Percentiles rank a stretch among this genome's conserved stretches.
phyloP scores from a whole-genome alignment of 2,113 vertebrate genomes.

The Calyptommatus sinebrachiatus region DNA sequence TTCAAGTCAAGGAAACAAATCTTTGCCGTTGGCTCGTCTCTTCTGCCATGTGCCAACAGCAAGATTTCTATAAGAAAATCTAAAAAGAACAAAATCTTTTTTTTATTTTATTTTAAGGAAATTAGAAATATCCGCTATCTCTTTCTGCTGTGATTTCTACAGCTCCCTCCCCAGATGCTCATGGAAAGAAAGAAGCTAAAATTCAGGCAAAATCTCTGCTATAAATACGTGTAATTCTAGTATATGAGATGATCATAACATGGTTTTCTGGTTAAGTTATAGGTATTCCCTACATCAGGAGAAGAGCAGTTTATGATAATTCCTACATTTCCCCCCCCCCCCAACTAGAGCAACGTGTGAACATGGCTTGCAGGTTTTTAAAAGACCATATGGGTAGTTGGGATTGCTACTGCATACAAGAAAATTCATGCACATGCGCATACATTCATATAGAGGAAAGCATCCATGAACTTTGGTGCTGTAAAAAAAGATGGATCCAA shows the following conservation, averaged over 20 bases:
- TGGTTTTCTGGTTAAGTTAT: too few species aligned
- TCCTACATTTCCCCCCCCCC: not conserved
- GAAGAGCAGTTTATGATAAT: too few species aligned
- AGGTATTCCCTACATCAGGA: too few species aligned
- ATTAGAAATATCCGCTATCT: not conserved
- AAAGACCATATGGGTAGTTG: not conserved
- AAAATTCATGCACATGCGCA: too few species aligned
- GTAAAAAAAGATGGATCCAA: too few species aligned
- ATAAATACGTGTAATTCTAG: not conserved
- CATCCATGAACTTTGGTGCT: too few species aligned
- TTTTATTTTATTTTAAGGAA: slow-evolving; percentile 17
- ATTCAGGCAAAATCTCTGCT: not conserved
- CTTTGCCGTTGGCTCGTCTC: slow-evolving; percentile 40
- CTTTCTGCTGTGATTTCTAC: not conserved
- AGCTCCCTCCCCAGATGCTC: not conserved
- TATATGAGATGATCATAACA: not conserved
- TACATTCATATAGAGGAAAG: too few species aligned
- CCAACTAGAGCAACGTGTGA: not conserved
- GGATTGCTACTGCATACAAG: not conserved
- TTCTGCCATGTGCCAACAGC: slow-evolving; percentile 49
- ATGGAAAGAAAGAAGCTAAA: slow-evolving; percentile 19
- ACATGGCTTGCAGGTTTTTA: not conserved
- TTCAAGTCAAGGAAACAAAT: slow-evolving; percentile 47
- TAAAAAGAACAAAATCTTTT: not conserved
- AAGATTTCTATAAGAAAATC: slow-evolving; percentile 39